Conservation (phyloP, 2,888 invertebrate species). For the Anagyrus pseudococci region DNA sequence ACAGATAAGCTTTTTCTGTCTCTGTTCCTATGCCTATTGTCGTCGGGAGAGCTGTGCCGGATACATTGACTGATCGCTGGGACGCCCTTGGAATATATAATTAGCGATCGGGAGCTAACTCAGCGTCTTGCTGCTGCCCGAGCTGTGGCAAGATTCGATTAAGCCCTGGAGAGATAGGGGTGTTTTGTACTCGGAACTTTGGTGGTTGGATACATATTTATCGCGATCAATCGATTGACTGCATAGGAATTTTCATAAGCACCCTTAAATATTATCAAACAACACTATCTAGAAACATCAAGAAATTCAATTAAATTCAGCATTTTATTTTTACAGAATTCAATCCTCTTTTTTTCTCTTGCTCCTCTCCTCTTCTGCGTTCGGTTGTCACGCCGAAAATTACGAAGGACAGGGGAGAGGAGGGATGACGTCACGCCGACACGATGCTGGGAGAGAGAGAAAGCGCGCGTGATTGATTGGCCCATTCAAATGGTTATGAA, state of each 20-base stretch:
- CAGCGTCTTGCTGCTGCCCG: too few relatives aligned
- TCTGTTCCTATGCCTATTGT: conserved; percentile 56
- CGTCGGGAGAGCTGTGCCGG: conserved; percentile 56
- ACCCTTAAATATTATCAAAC: too few relatives aligned
- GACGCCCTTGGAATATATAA: conserved; percentile 62
- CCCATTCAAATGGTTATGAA: conserved; percentile 60
- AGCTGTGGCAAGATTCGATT: neutral
- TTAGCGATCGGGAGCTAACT: conserved; percentile 47
- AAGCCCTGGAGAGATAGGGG: too few relatives aligned
- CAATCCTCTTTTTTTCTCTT: too few relatives aligned
- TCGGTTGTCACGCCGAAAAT: conserved; percentile 23
- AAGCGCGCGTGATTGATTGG: conserved; percentile 57
- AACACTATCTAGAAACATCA: too few relatives aligned
- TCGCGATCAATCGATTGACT: neutral
- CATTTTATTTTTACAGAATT: too few relatives aligned
- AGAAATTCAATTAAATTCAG: too few relatives aligned
- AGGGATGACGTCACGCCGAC: conserved; percentile 54
- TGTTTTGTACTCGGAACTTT: neutral
- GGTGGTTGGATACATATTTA: neutral
- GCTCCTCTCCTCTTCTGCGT: conserved; percentile 34
- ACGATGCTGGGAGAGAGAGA: conserved; percentile 39
- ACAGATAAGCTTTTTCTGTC: conserved; percentile 62
- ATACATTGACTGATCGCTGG: conserved; percentile 62
- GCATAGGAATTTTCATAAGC: too few relatives aligned
- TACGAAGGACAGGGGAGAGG: conserved; percentile 53